A percentile compares a stretch with the other conserved stretches of the same genome.
These are phyloP conservation scores for Balanococcus diminutus DNA, from an alignment of 2,888 invertebrate genomes.

Conservation along the genomic window DNA sequence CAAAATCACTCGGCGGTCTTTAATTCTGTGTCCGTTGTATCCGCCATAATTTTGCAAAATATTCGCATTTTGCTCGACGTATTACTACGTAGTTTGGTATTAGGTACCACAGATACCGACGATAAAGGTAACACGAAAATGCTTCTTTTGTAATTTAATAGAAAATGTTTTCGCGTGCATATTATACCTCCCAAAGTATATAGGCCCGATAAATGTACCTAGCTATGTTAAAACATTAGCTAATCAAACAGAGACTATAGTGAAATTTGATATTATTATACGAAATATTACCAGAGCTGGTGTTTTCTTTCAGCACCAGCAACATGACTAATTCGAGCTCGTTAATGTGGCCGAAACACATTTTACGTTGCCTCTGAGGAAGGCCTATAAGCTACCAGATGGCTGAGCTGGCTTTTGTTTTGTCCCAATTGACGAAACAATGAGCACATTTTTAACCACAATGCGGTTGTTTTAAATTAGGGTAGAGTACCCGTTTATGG, in stretches of 20 bases:
- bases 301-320: background rate
- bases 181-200: too few relatives aligned
- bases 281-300: background rate
- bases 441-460: background rate
- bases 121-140: conserved; percentile 22
- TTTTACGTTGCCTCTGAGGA: background rate
- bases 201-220: too few relatives aligned
- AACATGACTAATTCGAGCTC: background rate
- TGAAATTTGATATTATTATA: background rate
- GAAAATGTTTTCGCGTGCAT: conserved; percentile 16
- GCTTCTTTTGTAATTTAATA: conserved; percentile 25
- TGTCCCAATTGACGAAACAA: background rate
- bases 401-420: background rate
- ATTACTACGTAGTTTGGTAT: too few relatives aligned
- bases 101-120: too few relatives aligned
- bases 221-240: background rate
- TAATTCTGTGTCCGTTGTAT: conserved; percentile 14
- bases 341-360: background rate
- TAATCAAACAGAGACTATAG: background rate
- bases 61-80: too few relatives aligned
- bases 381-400: background rate
- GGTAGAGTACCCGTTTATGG: too few relatives aligned
- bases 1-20: conserved; percentile 23
- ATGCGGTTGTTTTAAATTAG: background rate
- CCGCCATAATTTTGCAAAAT: conserved; percentile 1